Conservation (phyloP, 2,888 invertebrate genomes). For the Crossocerus cetratus region DNA sequence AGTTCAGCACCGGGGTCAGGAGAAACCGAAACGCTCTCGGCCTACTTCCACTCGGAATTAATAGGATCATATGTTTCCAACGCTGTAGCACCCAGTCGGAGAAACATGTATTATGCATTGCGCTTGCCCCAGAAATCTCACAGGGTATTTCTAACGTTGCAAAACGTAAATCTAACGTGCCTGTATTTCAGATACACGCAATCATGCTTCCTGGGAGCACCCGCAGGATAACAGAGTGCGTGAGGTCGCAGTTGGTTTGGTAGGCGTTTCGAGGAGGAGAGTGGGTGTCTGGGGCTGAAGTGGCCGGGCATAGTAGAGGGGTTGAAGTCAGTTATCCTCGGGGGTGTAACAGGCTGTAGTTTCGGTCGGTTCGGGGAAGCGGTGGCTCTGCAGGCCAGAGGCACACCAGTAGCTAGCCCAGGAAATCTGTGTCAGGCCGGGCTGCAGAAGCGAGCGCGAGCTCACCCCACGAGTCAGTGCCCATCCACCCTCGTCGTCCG, state of each 20-base stretch:
- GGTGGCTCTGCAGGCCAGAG: conserved; percentile 51
- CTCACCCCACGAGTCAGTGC: conserved; percentile 49
- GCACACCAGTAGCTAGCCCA: conserved; percentile 46
- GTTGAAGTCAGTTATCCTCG: neutral
- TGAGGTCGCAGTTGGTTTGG: neutral
- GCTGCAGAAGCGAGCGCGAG: conserved; percentile 44
- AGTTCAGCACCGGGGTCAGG: conserved; percentile 57
- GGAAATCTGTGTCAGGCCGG: conserved; percentile 67
- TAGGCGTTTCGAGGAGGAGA: neutral
- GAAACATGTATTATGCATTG: neutral
- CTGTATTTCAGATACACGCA: neutral
- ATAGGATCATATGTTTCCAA: conserved; percentile 37
- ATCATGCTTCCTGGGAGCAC: neutral
- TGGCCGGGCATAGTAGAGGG: neutral
- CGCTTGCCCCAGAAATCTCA: too few relatives aligned
- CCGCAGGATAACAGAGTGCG: neutral
- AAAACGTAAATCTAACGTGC: neutral
- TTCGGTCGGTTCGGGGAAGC: neutral
- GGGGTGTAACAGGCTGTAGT: neutral
- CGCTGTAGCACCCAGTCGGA: neutral
- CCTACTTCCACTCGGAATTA: conserved; percentile 38
- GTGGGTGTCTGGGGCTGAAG: neutral
- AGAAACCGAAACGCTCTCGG: conserved; percentile 41
- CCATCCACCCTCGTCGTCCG: conserved; percentile 47
- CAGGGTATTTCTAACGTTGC: too few relatives aligned